A percentile compares a stretch with the other conserved stretches of the same genome.
These are phyloP conservation scores for Taenaris catops DNA, from an alignment of 2,888 invertebrate species.

Conservation along the genomic window DNA sequence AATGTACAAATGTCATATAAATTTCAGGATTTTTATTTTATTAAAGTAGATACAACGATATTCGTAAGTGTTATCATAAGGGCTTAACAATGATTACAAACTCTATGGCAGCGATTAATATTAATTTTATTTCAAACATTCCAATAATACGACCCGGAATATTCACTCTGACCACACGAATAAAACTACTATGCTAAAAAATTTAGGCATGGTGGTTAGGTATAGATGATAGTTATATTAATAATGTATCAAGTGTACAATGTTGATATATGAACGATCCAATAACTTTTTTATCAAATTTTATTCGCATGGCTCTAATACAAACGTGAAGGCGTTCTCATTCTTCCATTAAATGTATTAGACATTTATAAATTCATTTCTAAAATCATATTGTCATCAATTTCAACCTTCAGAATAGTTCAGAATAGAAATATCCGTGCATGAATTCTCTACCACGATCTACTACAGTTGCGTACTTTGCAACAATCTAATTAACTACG, in stretches of 20 bases:
- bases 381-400: constrained; percentile 56
- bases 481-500: constrained; percentile 23
- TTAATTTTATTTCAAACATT: constrained; percentile 9
- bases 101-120: constrained; percentile 9
- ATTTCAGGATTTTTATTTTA: constrained; percentile 11
- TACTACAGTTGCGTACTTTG: constrained; percentile 27
- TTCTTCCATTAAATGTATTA: constrained; percentile 32
- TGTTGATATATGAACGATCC: constrained; percentile 11
- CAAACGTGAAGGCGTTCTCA: constrained; percentile 29
- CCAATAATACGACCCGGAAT: constrained; percentile 25
- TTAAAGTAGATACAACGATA: constrained; percentile 8
- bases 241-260: constrained; percentile 15
- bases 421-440: constrained; percentile 38
- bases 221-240: constrained; percentile 7
- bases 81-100: constrained; percentile 4
- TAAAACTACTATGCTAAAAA: constrained; percentile 13
- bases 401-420: constrained; percentile 42
- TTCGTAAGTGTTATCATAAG: constrained; percentile 6
- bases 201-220: constrained; percentile 3
- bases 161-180: constrained; percentile 19
- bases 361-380: constrained; percentile 41
- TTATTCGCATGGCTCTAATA: constrained; percentile 22
- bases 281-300: constrained; percentile 13
- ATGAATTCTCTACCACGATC: constrained; percentile 43
- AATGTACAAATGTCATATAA: constrained; percentile 20